These are phyloP conservation scores for Heliangelus exortis DNA, from an alignment of 2,797 vertebrate species.

Conservation along the genomic window DNA sequence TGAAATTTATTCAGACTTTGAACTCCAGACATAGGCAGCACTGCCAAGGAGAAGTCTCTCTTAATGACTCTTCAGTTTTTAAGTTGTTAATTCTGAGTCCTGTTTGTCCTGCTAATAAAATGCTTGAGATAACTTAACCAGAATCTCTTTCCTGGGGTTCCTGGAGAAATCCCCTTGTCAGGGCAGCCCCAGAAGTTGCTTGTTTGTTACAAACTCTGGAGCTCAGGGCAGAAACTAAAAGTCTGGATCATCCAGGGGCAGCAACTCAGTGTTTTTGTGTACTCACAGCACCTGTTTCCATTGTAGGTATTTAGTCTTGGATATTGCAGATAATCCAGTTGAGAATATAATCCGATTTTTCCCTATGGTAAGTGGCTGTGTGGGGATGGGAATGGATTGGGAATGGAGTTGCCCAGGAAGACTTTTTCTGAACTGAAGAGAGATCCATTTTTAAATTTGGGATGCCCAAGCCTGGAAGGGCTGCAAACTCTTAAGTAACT, in stretches of 20 bases:
- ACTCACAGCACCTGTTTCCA: slow-evolving; percentile 51
- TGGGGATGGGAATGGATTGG: neutral
- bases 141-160: neutral
- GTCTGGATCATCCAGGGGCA: neutral
- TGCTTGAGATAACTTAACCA: neutral
- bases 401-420: neutral
- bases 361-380: slow-evolving; percentile 86
- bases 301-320: slow-evolving; percentile 97
- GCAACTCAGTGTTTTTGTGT: neutral
- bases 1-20: neutral
- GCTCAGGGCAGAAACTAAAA: neutral
- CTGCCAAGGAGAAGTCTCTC: neutral
- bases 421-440: neutral
- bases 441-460: neutral
- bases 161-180: neutral
- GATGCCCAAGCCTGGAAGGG: neutral
- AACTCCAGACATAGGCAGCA: fast-evolving
- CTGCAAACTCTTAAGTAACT: neutral
- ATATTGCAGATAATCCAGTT: slow-evolving; percentile 99
- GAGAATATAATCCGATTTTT: slow-evolving; percentile 99
- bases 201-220: neutral
- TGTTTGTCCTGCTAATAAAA: neutral
- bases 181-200: neutral
- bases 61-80: neutral
- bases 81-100: neutral